Percentiles rank a stretch among this genome's conserved stretches.
These are phyloP conservation scores for Habropoda laboriosa DNA, from an alignment of 1,140 invertebrate species.

Conservation along the genomic window DNA sequence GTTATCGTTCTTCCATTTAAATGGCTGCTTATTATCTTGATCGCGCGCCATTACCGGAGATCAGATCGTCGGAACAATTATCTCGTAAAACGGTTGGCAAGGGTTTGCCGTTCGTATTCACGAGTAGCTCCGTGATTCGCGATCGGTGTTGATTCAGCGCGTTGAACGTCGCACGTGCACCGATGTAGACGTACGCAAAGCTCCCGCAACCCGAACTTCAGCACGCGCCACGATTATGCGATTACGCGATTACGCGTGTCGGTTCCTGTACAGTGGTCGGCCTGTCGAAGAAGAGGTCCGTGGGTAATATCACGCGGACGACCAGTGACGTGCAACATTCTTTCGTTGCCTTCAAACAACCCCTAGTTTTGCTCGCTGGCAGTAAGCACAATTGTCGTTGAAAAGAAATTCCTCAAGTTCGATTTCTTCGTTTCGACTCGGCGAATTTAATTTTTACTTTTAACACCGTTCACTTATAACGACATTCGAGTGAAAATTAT, in stretches of 20 bases:
- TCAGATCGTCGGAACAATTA: conserved; percentile 58
- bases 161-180: conserved; percentile 60
- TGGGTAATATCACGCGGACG: conserved; percentile 37
- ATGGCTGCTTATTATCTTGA: neutral
- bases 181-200: conserved; percentile 75
- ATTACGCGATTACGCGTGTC: conserved; percentile 82
- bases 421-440: too few relatives aligned
- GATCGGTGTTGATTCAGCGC: conserved; percentile 78
- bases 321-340: conserved; percentile 67
- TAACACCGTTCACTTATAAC: too few relatives aligned
- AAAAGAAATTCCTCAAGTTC: too few relatives aligned
- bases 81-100: conserved; percentile 58
- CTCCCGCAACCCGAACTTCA: conserved; percentile 79
- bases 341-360: conserved; percentile 17
- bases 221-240: conserved; percentile 82
- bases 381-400: too few relatives aligned
- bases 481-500: too few relatives aligned
- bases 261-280: conserved; percentile 66
- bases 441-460: too few relatives aligned
- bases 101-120: conserved; percentile 53
- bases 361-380: too few relatives aligned
- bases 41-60: neutral
- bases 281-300: conserved; percentile 52
- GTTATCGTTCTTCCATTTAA: neutral
- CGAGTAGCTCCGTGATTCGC: conserved; percentile 60